A percentile compares a stretch with the other conserved stretches of the same genome.
phyloP scores from a whole-genome alignment of 2,113 vertebrate genomes.

The Recurvirostra avosetta region DNA sequence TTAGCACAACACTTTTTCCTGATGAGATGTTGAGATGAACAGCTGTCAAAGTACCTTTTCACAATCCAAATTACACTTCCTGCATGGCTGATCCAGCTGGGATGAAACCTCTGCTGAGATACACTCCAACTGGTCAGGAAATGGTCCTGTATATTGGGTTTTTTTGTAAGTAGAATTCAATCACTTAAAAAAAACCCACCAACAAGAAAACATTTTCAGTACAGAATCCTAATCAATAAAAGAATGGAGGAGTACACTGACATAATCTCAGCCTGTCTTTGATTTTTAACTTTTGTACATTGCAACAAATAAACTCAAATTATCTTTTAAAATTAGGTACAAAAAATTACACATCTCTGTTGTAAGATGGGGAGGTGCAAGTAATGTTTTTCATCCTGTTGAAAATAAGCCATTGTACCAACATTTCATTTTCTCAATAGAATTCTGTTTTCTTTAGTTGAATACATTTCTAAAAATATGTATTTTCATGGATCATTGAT shows the following conservation, averaged over 20 bases:
- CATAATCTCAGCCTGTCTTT: background rate
- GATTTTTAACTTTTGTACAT: background rate
- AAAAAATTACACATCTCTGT: background rate
- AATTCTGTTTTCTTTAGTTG: background rate
- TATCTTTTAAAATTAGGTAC: background rate
- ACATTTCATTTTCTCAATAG: background rate
- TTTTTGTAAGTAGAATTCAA: background rate
- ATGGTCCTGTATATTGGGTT: background rate
- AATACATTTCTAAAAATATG: background rate
- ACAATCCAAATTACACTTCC: background rate
- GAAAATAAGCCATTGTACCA: background rate
- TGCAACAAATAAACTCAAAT: background rate
- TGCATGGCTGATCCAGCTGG: background rate
- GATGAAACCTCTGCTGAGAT: background rate
- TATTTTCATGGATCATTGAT: conserved; percentile 7
- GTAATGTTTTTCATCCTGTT: background rate
- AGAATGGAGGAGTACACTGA: background rate
- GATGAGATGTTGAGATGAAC: background rate
- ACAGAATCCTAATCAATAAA: background rate
- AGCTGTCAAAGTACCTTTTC: background rate
- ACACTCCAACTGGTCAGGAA: background rate
- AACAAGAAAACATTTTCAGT: background rate
- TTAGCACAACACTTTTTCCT: background rate
- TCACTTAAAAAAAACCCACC: background rate
- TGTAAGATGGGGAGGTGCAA: background rate